These are phyloP conservation scores for Ptychadena robeensis DNA, from an alignment of 2,797 vertebrate genomes.

Conservation along the genomic window DNA sequence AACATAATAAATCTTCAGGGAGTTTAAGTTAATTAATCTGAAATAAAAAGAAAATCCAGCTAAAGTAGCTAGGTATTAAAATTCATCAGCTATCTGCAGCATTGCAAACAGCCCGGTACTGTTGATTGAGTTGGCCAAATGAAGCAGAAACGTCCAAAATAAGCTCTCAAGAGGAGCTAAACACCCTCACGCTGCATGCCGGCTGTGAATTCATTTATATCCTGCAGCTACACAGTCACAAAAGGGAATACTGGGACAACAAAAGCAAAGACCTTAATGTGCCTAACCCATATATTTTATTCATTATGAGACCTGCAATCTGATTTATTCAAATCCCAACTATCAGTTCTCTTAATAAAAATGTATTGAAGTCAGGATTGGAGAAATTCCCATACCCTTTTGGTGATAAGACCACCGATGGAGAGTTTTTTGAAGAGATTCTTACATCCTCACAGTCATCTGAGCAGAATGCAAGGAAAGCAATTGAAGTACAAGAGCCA, in stretches of 20 bases:
- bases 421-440: conserved; percentile 23
- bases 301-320: conserved; percentile 14
- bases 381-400: conserved; percentile 4
- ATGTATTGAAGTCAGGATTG: conserved; percentile 11
- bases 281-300: conserved; percentile 17
- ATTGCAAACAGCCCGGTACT: conserved; percentile 4
- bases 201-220: conserved; percentile 22
- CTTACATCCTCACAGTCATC: not conserved
- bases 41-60: not conserved
- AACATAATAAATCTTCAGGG: conserved; percentile 1
- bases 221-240: conserved; percentile 20
- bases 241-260: not conserved
- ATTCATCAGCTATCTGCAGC: not conserved
- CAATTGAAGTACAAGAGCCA: not conserved
- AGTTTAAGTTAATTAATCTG: conserved; percentile 21
- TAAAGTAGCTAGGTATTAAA: conserved; percentile 17
- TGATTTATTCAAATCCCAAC: conserved; percentile 6
- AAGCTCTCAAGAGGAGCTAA: not conserved
- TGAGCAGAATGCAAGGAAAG: conserved; percentile 23
- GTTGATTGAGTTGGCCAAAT: conserved; percentile 24
- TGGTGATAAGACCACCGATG: not conserved
- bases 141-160: conserved; percentile 44
- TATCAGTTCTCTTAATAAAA: conserved; percentile 9
- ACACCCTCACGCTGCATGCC: conserved; percentile 7
- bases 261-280: not conserved